Conservation (phyloP, 2,888 invertebrate genomes). For the Archips xylosteana region DNA sequence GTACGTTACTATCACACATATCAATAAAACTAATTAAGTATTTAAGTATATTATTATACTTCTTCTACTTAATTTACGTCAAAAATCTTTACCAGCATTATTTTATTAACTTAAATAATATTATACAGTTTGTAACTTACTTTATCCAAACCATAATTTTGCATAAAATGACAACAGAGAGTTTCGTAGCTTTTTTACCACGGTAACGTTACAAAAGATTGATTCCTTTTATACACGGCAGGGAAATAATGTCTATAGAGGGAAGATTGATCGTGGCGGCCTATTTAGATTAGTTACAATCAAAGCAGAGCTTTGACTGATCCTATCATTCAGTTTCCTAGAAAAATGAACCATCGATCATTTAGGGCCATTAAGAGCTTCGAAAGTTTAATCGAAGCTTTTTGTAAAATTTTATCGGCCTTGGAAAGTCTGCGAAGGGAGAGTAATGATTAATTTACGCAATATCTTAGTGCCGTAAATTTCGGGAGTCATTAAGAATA, state of each 20-base stretch:
- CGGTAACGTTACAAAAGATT: neutral
- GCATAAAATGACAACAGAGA: neutral
- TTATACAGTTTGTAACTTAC: neutral
- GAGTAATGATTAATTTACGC: conserved; percentile 8
- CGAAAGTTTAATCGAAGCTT: conserved; percentile 32
- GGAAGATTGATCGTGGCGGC: conserved; percentile 26
- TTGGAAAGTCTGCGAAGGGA: neutral
- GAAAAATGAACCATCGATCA: conserved; percentile 36
- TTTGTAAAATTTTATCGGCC: conserved; percentile 8
- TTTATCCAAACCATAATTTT: neutral
- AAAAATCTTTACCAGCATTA: neutral
- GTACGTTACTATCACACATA: too few species aligned
- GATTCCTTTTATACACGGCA: conserved; percentile 7
- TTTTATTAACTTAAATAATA: too few species aligned
- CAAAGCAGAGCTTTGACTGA: conserved; percentile 31
- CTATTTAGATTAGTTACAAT: conserved; percentile 35
- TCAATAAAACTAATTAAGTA: too few species aligned
- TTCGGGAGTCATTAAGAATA: too few species aligned
- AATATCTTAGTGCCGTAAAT: neutral
- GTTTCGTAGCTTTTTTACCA: neutral
- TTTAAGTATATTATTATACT: too few species aligned
- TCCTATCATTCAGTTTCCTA: conserved; percentile 39
- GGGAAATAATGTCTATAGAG: conserved; percentile 10
- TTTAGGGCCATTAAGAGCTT: conserved; percentile 32
- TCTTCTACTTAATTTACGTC: too few species aligned